Base-by-base conservation (phyloP, 2,797 vertebrate species). In the Gobionotothen gibberifrons region DNA sequence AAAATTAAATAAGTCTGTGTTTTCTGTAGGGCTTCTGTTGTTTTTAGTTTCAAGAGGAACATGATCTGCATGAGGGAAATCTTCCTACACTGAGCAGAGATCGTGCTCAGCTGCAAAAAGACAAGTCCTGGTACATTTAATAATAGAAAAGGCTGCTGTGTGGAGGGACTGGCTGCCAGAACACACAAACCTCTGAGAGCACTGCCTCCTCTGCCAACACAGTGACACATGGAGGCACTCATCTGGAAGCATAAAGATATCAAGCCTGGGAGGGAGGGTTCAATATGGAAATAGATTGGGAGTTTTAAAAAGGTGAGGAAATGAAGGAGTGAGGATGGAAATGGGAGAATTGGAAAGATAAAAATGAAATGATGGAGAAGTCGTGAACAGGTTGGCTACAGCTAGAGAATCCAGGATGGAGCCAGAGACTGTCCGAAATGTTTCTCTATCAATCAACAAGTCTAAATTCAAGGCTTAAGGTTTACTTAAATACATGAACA, bases 131-230 rank as follows among this genome's bases (percentile, higher is more conserved):
- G 84, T 88, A 80, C 74, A 76, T 81, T 92, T 72, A 92, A 93
- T 92, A 93, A 92, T 91, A 85, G 83, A 93, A 83, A 78, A 90
- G 72, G 71, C 79, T 81, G 86, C 81, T 46, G 84, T 63, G 62
- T 42, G n/a, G 29, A 65, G 67, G 72, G 74, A 87, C 59, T 19
- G 67, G 42, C 76, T 84, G 83, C 66, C 76, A 81, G 71, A 69
- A 76, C 77, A 67, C 72, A 82, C 78, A 72, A 14, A 76, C 70
- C 79, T 65, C 61, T 46, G 74, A 80, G 79, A 58, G 70, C 62
- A 61, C 70, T 79, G 75, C 57, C 66, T 75, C 54, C 69, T 62
- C 29, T 3, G 42, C 60, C 48, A 58, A 57, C 73, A 19, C 0
- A 49, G 84, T 29, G 68, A 83, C 82, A 82, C 66, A 74, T 47